These are phyloP conservation scores for Nipponacmea schrenckii DNA, from an alignment of 2,888 invertebrate species.

Conservation along the genomic window DNA sequence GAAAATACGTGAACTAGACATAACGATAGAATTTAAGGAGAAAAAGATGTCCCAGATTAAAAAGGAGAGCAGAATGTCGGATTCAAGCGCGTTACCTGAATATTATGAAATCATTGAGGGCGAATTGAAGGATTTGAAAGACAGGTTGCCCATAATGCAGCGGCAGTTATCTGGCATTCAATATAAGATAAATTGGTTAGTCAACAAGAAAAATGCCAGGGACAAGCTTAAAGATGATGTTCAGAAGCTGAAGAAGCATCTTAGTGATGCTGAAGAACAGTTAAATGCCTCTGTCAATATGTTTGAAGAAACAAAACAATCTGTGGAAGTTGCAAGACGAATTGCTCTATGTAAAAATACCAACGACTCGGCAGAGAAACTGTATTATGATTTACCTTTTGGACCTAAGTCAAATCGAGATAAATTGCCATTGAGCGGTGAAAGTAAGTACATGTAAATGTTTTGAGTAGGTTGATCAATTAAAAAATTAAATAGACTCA, in stretches of 20 bases:
- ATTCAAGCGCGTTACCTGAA: conserved; percentile 35
- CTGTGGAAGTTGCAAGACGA: conserved; percentile 47
- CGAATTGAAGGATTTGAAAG: conserved; percentile 48
- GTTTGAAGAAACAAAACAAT: conserved; percentile 40
- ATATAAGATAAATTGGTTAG: conserved; percentile 52
- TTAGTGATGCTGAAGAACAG: conserved; percentile 34
- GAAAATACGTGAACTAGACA: conserved; percentile 48
- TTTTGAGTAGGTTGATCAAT: no score
- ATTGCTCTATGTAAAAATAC: conserved; percentile 54
- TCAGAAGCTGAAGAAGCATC: conserved; percentile 30
- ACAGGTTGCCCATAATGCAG: conserved; percentile 45
- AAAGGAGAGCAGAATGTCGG: conserved; percentile 30
- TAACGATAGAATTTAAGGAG: conserved; percentile 57
- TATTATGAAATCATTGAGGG: conserved; percentile 51
- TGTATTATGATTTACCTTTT: conserved; percentile 57
- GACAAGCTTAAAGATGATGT: conserved; percentile 43
- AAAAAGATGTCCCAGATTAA: conserved; percentile 41
- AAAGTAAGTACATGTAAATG: no score
- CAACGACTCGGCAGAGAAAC: conserved; percentile 55
- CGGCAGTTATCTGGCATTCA: conserved; percentile 43
- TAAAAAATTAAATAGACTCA: no score
- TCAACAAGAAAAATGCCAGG: conserved; percentile 40
- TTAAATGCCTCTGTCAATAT: conserved; percentile 39
- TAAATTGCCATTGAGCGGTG: conserved; percentile 24
- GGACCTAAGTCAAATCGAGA: conserved; percentile 36